phyloP scores from a whole-genome alignment of 2,888 invertebrate genomes.

The Eristalinus sepulchralis region DNA sequence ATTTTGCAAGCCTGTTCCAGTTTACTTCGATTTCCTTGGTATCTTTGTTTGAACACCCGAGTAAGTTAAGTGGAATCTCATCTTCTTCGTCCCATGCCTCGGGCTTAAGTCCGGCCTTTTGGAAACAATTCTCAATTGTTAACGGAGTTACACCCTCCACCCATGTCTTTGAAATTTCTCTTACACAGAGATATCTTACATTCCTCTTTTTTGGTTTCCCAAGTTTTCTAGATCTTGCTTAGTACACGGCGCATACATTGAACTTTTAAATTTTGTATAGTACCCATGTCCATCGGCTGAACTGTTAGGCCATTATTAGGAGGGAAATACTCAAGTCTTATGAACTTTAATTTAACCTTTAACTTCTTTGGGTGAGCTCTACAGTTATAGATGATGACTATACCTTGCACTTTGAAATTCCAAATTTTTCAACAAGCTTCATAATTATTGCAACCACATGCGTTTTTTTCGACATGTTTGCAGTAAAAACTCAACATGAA shows the following conservation, averaged over 20 bases:
- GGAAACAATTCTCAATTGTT: constrained; percentile 27
- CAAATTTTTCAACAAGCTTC: constrained; percentile 5
- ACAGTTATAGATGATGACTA: constrained; percentile 13
- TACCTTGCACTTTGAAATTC: constrained; percentile 6
- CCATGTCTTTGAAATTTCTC: constrained; percentile 19
- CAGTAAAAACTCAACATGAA: too few species aligned
- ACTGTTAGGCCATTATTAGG: constrained; percentile 20
- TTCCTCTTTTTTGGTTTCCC: constrained; percentile 1
- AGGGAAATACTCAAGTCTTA: constrained; percentile 30
- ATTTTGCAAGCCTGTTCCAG: background rate
- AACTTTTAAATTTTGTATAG: constrained; percentile 20
- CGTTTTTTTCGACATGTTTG: too few species aligned
- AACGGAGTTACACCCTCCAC: constrained; percentile 15
- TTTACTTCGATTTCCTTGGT: background rate
- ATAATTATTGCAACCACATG: too few species aligned
- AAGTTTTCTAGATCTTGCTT: background rate
- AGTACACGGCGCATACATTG: constrained; percentile 3
- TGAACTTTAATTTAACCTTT: constrained; percentile 26
- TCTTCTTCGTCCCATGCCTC: too few species aligned
- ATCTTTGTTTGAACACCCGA: too few species aligned
- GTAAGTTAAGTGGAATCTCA: background rate
- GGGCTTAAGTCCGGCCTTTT: too few species aligned
- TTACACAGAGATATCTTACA: background rate
- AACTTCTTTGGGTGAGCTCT: constrained; percentile 14
- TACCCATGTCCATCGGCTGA: constrained; percentile 34